Evolutionary conservation across 2,113 vertebrate genomes (phyloP), one percentile per base, ranked within the genome.

Genomic region (Fregetta grallaria): DNA sequence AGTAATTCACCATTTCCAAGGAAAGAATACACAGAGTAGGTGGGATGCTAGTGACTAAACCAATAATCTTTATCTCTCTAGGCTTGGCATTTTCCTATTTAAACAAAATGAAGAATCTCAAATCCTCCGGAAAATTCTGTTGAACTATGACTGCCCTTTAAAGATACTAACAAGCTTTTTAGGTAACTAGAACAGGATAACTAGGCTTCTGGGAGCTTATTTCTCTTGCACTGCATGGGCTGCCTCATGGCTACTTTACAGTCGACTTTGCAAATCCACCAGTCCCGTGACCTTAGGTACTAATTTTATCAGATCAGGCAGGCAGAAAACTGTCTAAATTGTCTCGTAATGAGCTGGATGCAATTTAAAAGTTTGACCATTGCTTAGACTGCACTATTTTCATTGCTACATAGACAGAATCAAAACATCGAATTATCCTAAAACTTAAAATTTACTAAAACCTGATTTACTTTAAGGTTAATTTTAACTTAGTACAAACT

Each of bases 41-140:
- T 47, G 88, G 85, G 72, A 90, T 67, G 63, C 32, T 50, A 70
- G 71, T 94, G 86, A 97, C 92, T 88, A 71, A 94, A 87, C 26
- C 23, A 71, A 77, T 63, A 58, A 86, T 86, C 71, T 77, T 87
- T n/a, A 38, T 44, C 58, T 82, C 66, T 79, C 53, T 17, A 77
- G 13, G 67, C 38, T 59, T 81, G 52, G 36, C n/a, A 84, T 94
- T 77, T 88, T 90, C 50, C 85, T 81, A 3, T 67, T 92, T 38
- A 80, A 88, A 90, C n/a, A 70, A 76, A 83, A 73, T 8, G 7
- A 92, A 84, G 86, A 82, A 82, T 66, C 40, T 2, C 19, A 65
- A 45, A 38, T n/a, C 32, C 74, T 90, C 82, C 95, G 77, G 90
- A 96, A 96, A 92, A 88, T 84, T 90, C 95, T 90, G 5, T 5